A percentile compares a stretch with the other conserved stretches of the same genome.
Conservation (phyloP, 2,113 vertebrate species). For the Channa maculata region DNA sequence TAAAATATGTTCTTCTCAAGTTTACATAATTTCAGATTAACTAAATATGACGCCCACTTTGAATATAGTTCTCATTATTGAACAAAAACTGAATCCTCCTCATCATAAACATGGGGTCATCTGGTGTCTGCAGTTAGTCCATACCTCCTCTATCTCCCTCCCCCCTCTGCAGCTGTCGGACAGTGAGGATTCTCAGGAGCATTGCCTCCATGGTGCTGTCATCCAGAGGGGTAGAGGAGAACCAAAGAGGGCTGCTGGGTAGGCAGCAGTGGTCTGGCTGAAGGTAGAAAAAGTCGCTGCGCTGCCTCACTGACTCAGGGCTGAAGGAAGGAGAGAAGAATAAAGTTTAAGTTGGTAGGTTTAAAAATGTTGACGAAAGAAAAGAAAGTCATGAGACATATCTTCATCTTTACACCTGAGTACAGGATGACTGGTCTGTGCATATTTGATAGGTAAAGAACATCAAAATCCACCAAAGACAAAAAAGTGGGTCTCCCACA, state of each 20-base stretch:
- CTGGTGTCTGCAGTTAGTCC: background rate
- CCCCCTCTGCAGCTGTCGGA: constrained; percentile 85
- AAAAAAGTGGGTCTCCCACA: too few relatives aligned
- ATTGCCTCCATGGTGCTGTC: constrained; percentile 89
- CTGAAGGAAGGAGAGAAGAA: constrained; percentile 70
- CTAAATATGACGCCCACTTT: too few relatives aligned
- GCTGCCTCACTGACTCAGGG: constrained; percentile 88
- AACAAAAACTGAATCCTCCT: background rate
- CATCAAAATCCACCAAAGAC: too few relatives aligned
- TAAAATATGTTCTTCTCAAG: too few relatives aligned
- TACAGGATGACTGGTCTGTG: too few relatives aligned
- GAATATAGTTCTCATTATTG: background rate
- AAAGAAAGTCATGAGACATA: too few relatives aligned
- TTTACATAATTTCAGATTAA: too few relatives aligned
- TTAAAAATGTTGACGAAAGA: too few relatives aligned
- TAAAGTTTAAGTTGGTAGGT: constrained; percentile 32
- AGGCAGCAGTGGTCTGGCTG: constrained; percentile 89
- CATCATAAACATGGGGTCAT: background rate
- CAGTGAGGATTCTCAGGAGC: constrained; percentile 89
- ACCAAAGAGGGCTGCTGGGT: constrained; percentile 93
- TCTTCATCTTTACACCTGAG: too few relatives aligned
- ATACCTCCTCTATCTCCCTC: constrained; percentile 64
- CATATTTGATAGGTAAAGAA: too few relatives aligned
- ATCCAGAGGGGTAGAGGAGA: constrained; percentile 88
- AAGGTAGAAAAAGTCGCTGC: constrained; percentile 90